A percentile compares a stretch with the other conserved stretches of the same genome.
phyloP scores from a whole-genome alignment of 2,113 vertebrate genomes.

The Haplochromis vanheusdeni region DNA sequence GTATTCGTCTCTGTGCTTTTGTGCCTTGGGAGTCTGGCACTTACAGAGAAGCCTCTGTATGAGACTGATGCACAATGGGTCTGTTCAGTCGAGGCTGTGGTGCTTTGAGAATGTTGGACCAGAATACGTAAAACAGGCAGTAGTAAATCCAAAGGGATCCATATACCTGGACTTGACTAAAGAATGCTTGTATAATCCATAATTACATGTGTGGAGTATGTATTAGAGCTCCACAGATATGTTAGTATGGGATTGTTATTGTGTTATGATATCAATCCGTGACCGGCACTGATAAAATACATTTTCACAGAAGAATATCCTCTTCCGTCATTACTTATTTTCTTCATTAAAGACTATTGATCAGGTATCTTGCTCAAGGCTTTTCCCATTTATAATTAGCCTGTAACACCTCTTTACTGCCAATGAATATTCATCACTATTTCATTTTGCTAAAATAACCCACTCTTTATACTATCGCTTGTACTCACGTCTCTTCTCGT shows the following conservation, averaged over 20 bases:
- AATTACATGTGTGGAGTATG: neutral
- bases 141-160: neutral
- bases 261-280: neutral
- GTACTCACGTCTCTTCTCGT: conserved; percentile 89
- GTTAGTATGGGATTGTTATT: neutral
- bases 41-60: conserved; percentile 45
- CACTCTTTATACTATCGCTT: neutral
- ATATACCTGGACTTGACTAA: neutral
- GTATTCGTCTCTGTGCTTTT: neutral
- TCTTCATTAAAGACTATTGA: neutral
- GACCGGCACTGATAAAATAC: neutral
- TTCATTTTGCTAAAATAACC: neutral
- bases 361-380: neutral
- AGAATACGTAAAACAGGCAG: conserved; percentile 5
- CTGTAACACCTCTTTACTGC: neutral
- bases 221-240: neutral
- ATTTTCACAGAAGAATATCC: neutral
- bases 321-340: neutral
- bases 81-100: conserved; percentile 33
- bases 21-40: neutral
- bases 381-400: neutral
- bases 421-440: neutral
- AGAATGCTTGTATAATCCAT: neutral
- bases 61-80: conserved; percentile 39
- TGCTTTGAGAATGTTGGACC: neutral